Evolutionary conservation across 2,113 vertebrate genomes (phyloP), one percentile per base, ranked within the genome.

Genomic region (Climacteris rufus): DNA sequence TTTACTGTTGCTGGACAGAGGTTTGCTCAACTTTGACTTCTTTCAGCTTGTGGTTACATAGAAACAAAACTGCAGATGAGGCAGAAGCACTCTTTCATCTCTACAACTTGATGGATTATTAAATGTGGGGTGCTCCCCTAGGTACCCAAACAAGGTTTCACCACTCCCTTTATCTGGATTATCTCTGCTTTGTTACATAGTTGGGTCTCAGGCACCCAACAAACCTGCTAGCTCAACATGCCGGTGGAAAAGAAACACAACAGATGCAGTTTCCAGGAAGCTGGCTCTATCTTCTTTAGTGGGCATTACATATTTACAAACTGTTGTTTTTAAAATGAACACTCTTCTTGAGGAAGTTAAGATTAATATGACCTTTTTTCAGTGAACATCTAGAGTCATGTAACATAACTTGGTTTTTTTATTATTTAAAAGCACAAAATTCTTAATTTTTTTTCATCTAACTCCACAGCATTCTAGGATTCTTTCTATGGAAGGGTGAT

Each of bases 281-380:
- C 95, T 97, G 97, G 94, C 82, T 97, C 95, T 94, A 91, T 63
- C 96, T 69, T 94, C 90, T 74, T 89, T 53, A 90, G 96, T 97
- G 96, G 96, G 88, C 94, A 94, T 96, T 95, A 79, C 21, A 53
- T 98, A 98, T 89, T 96, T 97, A 97, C 94, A 97, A 83, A 74
- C 56, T 5, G 11, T 83, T 74, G 39, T 93, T 96, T 97, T 95
- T 95, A 96, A 97, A 97, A 96, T 60, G 28, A 93, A 93, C 89
- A 69, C 47, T 96, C 87, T 87, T 94, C 91, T 98, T 92, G 66
- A 96, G 83, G 77, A 95, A 63, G 85, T 95, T 74, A 97, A 97
- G 79, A 83, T 94, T 96, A 95, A 87, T 86, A 94, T 80, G 93
- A 95, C 87, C 56, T 96, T 94, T 76, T 76, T 74, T 45, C 79